These are phyloP conservation scores for Synchiropus splendidus DNA, from an alignment of 2,113 vertebrate species.

Conservation along the genomic window DNA sequence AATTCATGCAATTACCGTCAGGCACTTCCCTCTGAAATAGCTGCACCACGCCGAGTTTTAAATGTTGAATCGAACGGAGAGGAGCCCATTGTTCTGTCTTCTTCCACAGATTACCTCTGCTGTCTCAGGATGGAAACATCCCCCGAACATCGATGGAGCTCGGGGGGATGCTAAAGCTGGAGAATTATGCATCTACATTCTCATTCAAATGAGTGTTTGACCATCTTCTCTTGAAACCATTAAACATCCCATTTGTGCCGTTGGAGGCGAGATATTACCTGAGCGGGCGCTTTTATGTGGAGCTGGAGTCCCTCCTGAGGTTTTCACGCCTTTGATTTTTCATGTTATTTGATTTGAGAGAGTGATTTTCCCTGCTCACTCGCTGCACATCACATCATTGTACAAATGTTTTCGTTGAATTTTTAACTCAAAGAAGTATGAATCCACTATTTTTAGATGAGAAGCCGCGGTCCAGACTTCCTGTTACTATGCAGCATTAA, in stretches of 20 bases:
- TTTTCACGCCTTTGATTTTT: too few species aligned
- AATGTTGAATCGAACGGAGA: slow-evolving; percentile 5
- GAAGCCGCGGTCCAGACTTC: too few species aligned
- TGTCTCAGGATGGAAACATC: slow-evolving; percentile 23
- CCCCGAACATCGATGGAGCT: slow-evolving; percentile 12
- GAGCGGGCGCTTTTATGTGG: too few species aligned
- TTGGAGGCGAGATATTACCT: slow-evolving; percentile 3
- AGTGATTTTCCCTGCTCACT: too few species aligned
- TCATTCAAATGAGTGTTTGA: slow-evolving; percentile 39
- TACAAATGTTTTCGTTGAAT: too few species aligned
- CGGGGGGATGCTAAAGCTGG: slow-evolving; percentile 17
- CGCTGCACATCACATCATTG: too few species aligned
- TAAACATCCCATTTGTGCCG: slow-evolving; percentile 12
- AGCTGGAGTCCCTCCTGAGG: too few species aligned
- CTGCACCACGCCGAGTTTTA: slow-evolving; percentile 18
- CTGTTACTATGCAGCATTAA: too few species aligned
- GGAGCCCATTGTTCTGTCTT: slow-evolving; percentile 1
- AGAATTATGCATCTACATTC: slow-evolving; percentile 23
- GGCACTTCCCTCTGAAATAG: slow-evolving; percentile 16
- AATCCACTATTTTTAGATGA: too few species aligned
- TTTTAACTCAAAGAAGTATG: too few species aligned
- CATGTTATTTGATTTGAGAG: too few species aligned
- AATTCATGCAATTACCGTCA: slow-evolving; percentile 50
- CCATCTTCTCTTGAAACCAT: slow-evolving; percentile 31
- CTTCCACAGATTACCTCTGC: slow-evolving; percentile 1